A percentile compares a stretch with the other conserved stretches of the same genome.
These are phyloP conservation scores for Oscheius sp. DNA, from an alignment of 2,888 invertebrate genomes.

Conservation along the genomic window DNA sequence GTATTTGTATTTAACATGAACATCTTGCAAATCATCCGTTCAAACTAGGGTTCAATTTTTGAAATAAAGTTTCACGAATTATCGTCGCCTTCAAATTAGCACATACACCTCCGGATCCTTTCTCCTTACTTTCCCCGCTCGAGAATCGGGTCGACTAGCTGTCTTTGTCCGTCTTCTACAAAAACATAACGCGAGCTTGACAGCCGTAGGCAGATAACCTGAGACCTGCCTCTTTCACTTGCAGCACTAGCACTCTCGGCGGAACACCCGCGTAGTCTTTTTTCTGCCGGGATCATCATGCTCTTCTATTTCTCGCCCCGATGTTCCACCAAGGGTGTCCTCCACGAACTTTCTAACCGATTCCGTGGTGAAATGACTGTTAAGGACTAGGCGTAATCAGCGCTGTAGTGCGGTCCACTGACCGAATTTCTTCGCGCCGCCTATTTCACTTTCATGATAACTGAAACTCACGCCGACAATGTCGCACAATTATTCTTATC, in stretches of 20 bases:
- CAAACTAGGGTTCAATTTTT: too few relatives aligned
- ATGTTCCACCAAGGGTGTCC: too few relatives aligned
- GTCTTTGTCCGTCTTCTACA: conserved; percentile 21
- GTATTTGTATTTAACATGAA: too few relatives aligned
- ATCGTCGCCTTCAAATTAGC: conserved; percentile 15
- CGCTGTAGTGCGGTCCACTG: conserved; percentile 36
- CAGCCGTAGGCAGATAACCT: conserved; percentile 18
- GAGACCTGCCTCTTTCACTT: conserved; percentile 9
- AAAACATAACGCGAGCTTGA: conserved; percentile 30
- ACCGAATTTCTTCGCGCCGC: conserved; percentile 34
- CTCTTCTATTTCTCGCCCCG: too few relatives aligned
- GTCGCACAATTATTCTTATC: conserved; percentile 18
- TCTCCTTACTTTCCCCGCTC: conserved; percentile 33
- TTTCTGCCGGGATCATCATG: too few relatives aligned
- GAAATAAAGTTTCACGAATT: too few relatives aligned
- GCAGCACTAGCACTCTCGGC: neutral
- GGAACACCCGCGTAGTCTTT: conserved; percentile 5
- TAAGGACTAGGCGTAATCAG: conserved; percentile 25
- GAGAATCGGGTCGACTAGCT: conserved; percentile 27
- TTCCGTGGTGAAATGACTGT: conserved; percentile 12
- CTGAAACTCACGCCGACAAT: conserved; percentile 30
- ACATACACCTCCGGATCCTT: conserved; percentile 30
- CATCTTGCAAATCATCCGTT: too few relatives aligned
- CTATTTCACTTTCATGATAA: conserved; percentile 38
- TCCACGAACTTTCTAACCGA: neutral